phyloP scores from a whole-genome alignment of 1,140 invertebrate species.

The Zaprionus capensis region DNA sequence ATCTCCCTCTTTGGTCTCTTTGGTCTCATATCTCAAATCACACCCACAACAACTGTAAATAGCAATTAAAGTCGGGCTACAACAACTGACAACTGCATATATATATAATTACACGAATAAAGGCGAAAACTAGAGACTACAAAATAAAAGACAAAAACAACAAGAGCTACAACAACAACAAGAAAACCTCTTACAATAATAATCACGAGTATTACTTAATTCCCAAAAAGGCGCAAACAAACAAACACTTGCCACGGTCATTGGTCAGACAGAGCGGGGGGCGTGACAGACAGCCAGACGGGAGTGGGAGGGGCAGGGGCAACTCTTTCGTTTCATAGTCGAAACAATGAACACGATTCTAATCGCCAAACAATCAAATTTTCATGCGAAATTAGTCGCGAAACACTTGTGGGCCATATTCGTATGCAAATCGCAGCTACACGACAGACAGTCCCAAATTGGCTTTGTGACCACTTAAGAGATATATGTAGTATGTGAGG shows the following conservation, averaged over 20 bases:
- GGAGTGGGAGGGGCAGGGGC: neutral
- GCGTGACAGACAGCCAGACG: neutral
- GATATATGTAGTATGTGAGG: conserved; percentile 16
- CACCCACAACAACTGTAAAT: conserved; percentile 59
- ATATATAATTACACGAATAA: conserved; percentile 38
- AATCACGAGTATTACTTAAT: conserved; percentile 51
- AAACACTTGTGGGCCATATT: conserved; percentile 73
- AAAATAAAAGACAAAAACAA: conserved; percentile 2
- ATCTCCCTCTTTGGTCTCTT: neutral
- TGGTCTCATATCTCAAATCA: conserved; percentile 50
- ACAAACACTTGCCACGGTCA: conserved; percentile 30
- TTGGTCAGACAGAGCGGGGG: conserved; percentile 4
- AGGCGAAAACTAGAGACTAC: conserved; percentile 26
- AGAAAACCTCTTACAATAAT: conserved; percentile 21
- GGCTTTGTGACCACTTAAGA: conserved; percentile 65
- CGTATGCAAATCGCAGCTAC: conserved; percentile 58
- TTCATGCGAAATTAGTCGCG: conserved; percentile 73
- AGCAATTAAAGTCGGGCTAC: conserved; percentile 43
- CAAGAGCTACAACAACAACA: neutral
- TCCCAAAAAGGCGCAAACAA: conserved; percentile 20
- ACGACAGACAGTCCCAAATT: conserved; percentile 44
- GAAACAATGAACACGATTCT: conserved; percentile 75
- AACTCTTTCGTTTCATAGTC: neutral
- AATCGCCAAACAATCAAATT: conserved; percentile 72
- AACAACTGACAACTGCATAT: conserved; percentile 43